Conservation (phyloP, 2,113 vertebrate genomes). For the Trematomus loennbergii region DNA sequence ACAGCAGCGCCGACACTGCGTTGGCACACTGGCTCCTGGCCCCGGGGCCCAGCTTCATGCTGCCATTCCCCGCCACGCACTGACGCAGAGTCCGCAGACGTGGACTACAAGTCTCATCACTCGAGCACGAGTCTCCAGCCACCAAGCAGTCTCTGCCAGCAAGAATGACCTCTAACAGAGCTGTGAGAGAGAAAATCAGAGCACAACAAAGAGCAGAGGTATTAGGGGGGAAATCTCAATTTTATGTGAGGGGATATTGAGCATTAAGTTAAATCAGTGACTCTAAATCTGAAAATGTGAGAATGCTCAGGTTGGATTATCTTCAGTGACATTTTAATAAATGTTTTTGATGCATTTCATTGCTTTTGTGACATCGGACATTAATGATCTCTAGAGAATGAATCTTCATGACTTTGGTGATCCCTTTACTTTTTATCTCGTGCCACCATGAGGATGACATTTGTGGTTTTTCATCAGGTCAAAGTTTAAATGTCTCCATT, state of each 20-base stretch:
- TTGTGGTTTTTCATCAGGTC: not conserved
- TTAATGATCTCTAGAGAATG: not conserved
- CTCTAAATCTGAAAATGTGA: not conserved
- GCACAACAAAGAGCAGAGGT: slow-evolving; percentile 14
- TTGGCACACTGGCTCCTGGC: slow-evolving; percentile 92
- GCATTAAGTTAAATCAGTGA: not conserved
- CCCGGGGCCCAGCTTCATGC: slow-evolving; percentile 88
- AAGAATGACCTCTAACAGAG: slow-evolving; percentile 76
- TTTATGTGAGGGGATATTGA: not conserved
- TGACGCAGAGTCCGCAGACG: slow-evolving; percentile 92
- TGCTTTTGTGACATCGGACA: not conserved
- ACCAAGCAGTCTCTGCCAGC: slow-evolving; percentile 89
- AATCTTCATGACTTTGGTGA: not conserved
- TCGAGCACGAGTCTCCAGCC: slow-evolving; percentile 90
- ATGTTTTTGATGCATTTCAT: not conserved
- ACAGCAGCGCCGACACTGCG: slow-evolving; percentile 89
- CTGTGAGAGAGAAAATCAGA: slow-evolving; percentile 63
- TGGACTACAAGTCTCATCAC: slow-evolving; percentile 90
- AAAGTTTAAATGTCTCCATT: not conserved
- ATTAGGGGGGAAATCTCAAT: slow-evolving; percentile 12
- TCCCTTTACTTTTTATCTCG: not conserved
- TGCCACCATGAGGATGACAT: not conserved
- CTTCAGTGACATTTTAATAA: slow-evolving; percentile 2
- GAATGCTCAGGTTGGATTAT: not conserved
- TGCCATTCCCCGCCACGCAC: slow-evolving; percentile 92